Evolutionary conservation across 2,113 vertebrate species (phyloP), one percentile per base, ranked within the genome.

Genomic region (Pyxicephalus adspersus): DNA sequence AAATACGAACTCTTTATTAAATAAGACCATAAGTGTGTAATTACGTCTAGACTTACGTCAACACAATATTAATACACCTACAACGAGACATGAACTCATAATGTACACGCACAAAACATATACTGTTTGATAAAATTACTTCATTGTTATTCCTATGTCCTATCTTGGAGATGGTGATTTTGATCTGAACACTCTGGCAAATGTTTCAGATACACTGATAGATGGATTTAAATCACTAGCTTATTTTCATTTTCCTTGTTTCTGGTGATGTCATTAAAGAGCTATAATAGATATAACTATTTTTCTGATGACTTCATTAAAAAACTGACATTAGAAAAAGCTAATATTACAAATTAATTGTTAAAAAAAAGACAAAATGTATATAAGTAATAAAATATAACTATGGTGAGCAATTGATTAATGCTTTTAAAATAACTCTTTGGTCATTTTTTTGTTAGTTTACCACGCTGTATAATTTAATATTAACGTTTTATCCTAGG

Each of bases 1-100:
- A 13, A 45, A 11, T 45, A 45, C 11, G 8, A 45, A 1, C 1
- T 0, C 1, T 45, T 15, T 45, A 45, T 13, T 45, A 45, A 45
- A 45, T 45, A 45, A 45, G 8, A 13, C 38, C 38, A 13, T 45
- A 11, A 45, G 38, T 45, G 38, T 45, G 5, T 45, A 6, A 15
- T 9, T 20, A 73, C 28, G 52, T 73, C 70, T 73, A 73, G 70
- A 73, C 70, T 22, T 54, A n/a, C n/a, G n/a, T n/a, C n/a, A 73
- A 34, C 11, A 57, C 20, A 23, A 31, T 31, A 34, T 25, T 55
- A 57, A n/a, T 57, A 57, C 70, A 34, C 13, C 19, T 29, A 57
- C 31, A 34, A 73, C 22, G 19, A 57, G 55, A 57, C 28, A 11
- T 6, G 29, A 20, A 73, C 18, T 73, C 57, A 51, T 7, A 29